Evolutionary conservation across 2,113 vertebrate species (phyloP).

Genomic region (Oxyruncus cristatus): DNA sequence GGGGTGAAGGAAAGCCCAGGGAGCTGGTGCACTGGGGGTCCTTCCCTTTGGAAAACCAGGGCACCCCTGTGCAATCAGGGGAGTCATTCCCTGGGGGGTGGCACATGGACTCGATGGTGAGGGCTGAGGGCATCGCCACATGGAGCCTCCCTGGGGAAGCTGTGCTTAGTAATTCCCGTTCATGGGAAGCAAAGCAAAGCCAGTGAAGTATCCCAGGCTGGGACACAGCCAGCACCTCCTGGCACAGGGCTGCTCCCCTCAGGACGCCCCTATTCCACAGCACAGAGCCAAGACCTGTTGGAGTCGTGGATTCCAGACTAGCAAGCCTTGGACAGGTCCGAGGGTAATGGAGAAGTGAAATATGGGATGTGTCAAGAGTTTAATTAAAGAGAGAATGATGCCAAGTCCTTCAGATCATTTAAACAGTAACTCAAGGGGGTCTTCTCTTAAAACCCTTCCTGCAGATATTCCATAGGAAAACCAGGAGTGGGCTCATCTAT

Average conservation of each 20-base stretch:
- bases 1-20: background rate
- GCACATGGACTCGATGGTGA: fast-evolving
- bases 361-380: background rate
- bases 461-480: background rate
- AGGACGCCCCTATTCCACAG: fast-evolving
- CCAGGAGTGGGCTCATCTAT: background rate
- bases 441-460: background rate
- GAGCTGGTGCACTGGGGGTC: fast-evolving
- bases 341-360: background rate
- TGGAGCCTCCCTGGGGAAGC: background rate
- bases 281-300: background rate
- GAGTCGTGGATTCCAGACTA: background rate
- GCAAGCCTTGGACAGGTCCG: background rate
- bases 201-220: fast-evolving
- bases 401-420: background rate
- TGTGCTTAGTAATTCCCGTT: fast-evolving
- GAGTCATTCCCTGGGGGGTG: fast-evolving
- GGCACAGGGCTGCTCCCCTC: background rate
- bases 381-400: background rate
- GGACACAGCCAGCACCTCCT: fast-evolving
- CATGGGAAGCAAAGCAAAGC: background rate
- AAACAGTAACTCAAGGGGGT: background rate
- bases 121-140: fast-evolving
- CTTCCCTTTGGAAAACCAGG: background rate
- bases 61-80: background rate